These are phyloP conservation scores for Neodontobutis hainanensis DNA, from an alignment of 2,113 vertebrate genomes.

Conservation along the genomic window DNA sequence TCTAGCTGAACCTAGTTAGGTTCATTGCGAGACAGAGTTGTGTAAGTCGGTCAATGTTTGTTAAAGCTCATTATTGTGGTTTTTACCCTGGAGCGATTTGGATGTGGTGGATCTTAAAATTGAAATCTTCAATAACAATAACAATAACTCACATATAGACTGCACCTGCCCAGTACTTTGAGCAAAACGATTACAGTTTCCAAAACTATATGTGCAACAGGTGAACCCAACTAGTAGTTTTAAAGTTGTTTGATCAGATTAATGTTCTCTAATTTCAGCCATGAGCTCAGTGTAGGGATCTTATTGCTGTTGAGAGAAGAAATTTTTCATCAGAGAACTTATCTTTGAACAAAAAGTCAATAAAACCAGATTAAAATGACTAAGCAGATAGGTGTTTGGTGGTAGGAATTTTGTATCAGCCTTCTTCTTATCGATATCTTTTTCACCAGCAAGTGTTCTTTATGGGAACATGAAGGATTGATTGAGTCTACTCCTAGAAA, in stretches of 20 bases:
- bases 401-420: too few relatives aligned
- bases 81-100: neutral
- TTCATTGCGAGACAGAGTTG: neutral
- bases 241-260: neutral
- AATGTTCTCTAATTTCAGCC: neutral
- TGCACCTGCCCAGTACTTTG: neutral
- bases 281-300: neutral
- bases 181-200: neutral
- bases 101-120: neutral
- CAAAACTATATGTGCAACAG: neutral
- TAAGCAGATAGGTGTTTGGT: too few relatives aligned
- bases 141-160: neutral
- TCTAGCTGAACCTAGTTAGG: neutral
- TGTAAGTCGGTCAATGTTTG: neutral
- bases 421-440: too few relatives aligned
- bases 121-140: neutral
- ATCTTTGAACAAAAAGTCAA: too few relatives aligned
- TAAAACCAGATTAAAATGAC: too few relatives aligned
- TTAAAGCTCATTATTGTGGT: neutral
- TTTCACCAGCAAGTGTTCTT: neutral
- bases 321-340: neutral
- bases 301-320: neutral
- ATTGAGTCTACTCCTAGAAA: neutral
- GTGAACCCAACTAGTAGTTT: neutral
- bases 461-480: neutral